A percentile compares a stretch with the other conserved stretches of the same genome.
Conservation (phyloP, 2,888 invertebrate genomes). For the Caenorhabditis doughertyi region DNA sequence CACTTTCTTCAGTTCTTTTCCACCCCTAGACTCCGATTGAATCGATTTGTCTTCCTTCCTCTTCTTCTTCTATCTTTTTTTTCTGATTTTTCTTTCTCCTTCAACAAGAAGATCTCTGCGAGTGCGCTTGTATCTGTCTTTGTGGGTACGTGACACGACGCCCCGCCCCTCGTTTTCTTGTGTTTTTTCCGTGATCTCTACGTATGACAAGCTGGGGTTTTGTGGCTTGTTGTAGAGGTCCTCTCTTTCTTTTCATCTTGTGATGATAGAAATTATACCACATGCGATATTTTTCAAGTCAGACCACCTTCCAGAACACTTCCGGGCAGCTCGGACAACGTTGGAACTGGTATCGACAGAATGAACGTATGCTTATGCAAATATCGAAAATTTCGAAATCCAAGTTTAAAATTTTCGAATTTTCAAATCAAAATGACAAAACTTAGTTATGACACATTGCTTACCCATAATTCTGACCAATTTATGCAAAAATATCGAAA, state of each 20-base stretch:
- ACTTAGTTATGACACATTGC: too few species aligned
- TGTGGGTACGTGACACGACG: background rate
- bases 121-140: background rate
- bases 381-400: too few species aligned
- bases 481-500: too few species aligned
- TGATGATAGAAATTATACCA: conserved; percentile 21
- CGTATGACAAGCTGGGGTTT: conserved; percentile 26
- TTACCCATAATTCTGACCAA: too few species aligned
- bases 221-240: conserved; percentile 1
- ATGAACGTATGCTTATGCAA: too few species aligned
- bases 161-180: conserved; percentile 20
- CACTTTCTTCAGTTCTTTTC: conserved; percentile 17
- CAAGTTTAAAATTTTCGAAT: too few species aligned
- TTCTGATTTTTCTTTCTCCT: background rate
- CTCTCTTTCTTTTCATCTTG: conserved; percentile 1
- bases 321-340: too few species aligned
- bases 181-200: conserved; percentile 29
- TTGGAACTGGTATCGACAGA: too few species aligned
- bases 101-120: background rate
- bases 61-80: background rate
- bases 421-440: too few species aligned
- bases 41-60: conserved; percentile 26
- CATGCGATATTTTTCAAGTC: conserved; percentile 3
- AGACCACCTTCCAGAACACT: too few species aligned
- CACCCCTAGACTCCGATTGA: conserved; percentile 18